Evolutionary conservation across 2,113 vertebrate species (phyloP), one percentile per base, ranked within the genome.

Genomic region (Carollia perspicillata): DNA sequence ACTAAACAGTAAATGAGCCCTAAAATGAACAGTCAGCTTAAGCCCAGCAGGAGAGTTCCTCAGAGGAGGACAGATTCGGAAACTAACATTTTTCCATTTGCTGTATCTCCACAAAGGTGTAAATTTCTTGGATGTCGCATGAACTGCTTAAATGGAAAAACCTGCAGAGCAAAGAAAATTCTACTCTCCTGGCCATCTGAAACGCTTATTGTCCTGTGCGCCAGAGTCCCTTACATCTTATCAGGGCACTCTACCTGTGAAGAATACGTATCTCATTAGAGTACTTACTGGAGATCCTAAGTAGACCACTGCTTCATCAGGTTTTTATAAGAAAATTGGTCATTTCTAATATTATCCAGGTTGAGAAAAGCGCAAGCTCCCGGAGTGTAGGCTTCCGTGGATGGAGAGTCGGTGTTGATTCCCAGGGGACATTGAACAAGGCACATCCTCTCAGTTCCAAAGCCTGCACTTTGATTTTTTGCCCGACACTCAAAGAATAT

Each of bases 21-120:
- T 95, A 95, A 97, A 97, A 96, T 89, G 94, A 97, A 86, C 89
- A 97, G 89, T 93, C 80, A 84, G 94, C 49, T 88, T 85, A 78
- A 85, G 30, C 93, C 37, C 95, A 96, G 96, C 94, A 91, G 95
- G 95, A 83, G 11, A 69, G 35, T 83, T 91, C 77, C 49, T 90
- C 88, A 85, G 77, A 96, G 66, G n/a, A 55, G 53, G 91, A 87
- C 66, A 91, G 74, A 91, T 96, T 95, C 92, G 68, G 91, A 96
- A 97, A 95, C 63, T 33, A 94, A 85, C 89, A 94, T 89, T 95
- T 93, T 95, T 69, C 91, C 68, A 89, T 96, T 97, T 94, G 88
- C 81, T 85, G 12, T 58, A 68, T 90, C 47, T 94, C 93, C 88
- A 71, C 37, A 89, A 91, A 97, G 93, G 78, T 96, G 89, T 84